These are phyloP conservation scores for Petrocephalus microphthalmus DNA, from an alignment of 2,113 vertebrate species.

Conservation along the genomic window DNA sequence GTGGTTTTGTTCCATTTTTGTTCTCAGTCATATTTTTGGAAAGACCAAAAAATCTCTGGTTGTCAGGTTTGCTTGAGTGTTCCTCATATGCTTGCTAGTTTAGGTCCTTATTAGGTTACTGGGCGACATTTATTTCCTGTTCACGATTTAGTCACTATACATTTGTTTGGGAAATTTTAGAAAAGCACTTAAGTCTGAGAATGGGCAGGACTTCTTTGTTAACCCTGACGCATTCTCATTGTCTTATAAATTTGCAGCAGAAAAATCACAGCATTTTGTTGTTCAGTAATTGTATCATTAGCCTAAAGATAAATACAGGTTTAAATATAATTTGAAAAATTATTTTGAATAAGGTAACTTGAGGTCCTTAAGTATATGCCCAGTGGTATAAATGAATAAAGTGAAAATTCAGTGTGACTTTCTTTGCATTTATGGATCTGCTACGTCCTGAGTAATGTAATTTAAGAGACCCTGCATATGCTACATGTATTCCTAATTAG, in stretches of 20 bases:
- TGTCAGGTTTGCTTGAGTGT: not conserved
- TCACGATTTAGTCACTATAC: not conserved
- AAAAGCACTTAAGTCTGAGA: not conserved
- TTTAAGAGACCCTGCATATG: slow-evolving; percentile 11
- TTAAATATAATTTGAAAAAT: not conserved
- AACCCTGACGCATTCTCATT: not conserved
- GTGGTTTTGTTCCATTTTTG: not conserved
- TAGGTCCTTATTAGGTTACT: not conserved
- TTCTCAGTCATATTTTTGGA: not conserved
- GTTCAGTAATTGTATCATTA: not conserved
- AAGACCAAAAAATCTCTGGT: not conserved
- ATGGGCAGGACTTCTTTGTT: not conserved
- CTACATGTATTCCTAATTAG: slow-evolving; percentile 15
- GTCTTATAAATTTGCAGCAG: not conserved
- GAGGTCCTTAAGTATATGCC: not conserved
- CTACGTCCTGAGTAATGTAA: slow-evolving; percentile 4
- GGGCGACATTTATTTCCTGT: not conserved
- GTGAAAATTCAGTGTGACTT: not conserved
- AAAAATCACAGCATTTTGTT: not conserved
- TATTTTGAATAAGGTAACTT: not conserved
- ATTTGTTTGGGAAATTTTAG: not conserved
- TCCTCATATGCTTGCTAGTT: not conserved
- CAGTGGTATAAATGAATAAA: not conserved
- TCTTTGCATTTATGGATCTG: not conserved
- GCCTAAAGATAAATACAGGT: not conserved